These are phyloP conservation scores for Bhutanitis thaidina DNA, from an alignment of 2,888 invertebrate genomes.

Conservation along the genomic window DNA sequence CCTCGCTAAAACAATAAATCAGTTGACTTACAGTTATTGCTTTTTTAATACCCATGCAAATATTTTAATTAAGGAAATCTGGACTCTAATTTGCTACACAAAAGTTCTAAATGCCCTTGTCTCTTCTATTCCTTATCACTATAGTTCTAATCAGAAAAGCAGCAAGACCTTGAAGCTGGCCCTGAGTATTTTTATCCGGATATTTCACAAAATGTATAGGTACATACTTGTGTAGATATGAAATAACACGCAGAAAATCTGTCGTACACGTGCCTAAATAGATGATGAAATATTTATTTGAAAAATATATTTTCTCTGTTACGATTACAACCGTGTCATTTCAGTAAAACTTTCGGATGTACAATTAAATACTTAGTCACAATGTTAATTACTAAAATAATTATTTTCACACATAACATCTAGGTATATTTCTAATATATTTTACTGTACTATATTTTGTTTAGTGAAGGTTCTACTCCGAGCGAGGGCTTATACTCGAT, in stretches of 20 bases:
- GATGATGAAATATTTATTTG: not conserved
- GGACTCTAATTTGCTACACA: conserved; percentile 35
- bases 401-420: too few species aligned
- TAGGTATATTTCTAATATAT: too few species aligned
- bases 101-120: conserved; percentile 44
- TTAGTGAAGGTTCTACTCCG: not conserved
- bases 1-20: conserved; percentile 66
- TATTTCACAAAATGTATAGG: conserved; percentile 60
- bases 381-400: too few species aligned
- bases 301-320: too few species aligned
- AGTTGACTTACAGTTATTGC: conserved; percentile 67
- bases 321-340: too few species aligned
- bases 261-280: not conserved
- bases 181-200: conserved; percentile 77
- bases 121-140: conserved; percentile 54
- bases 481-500: conserved; percentile 46
- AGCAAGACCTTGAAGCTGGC: conserved; percentile 73
- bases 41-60: conserved; percentile 40
- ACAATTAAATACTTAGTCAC: too few species aligned
- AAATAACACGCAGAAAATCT: not conserved
- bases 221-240: conserved; percentile 49
- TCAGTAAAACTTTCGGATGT: too few species aligned
- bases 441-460: too few species aligned
- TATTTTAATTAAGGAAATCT: conserved; percentile 35
- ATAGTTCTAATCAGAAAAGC: conserved; percentile 72